Base-by-base conservation (phyloP, 1,140 invertebrate genomes). In the Eupristina koningsbergeri region DNA sequence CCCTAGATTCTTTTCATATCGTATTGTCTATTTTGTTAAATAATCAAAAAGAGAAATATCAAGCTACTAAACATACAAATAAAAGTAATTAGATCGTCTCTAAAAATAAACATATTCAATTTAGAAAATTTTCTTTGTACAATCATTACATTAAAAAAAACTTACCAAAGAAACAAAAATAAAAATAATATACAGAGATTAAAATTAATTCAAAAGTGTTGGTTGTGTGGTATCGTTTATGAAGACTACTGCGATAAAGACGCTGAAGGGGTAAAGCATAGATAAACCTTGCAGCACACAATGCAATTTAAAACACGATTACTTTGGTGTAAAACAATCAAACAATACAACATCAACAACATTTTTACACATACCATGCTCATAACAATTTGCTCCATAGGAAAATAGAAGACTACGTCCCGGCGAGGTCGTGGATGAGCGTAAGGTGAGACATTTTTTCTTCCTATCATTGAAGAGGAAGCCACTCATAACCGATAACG, bases 371-470 rank as follows among this genome's bases (percentile, higher is more conserved):
- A 89, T 87, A 89, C 76, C 83, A 87, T 84, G 87, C 88, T 88
- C 85, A 92, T 89, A 88, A 90, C 88, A 85, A 88, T 92, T 93
- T 93, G 91, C 89, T 93, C 93, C 93, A 91, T 94, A 95, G 94
- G 94, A 94, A 92, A 93, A 95, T 94, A 94, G 96, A 93, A 98
- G 97, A 95, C 96, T 98, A 93, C 96, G 97, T 89, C 97, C 97
- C 86, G 97, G 97, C 92, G 97, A 98, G 94, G 96, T 98, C 93
- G 91, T 96, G 91, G 97, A 97, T 93, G 97, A 98, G 90, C 96
- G 95, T 94, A 97, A 97, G 97, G 97, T 98, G 97, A 97, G 96
- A 92, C 88, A 89, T 86, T 79, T 82, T 82, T 50, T 77, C 84
- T 74, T 82, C 84, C 67, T 89, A 84, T 50, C 86, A 87, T 85